A percentile compares a stretch with the other conserved stretches of the same genome.
phyloP scores from a whole-genome alignment of 2,113 vertebrate genomes.

The Ceratotherium simum region DNA sequence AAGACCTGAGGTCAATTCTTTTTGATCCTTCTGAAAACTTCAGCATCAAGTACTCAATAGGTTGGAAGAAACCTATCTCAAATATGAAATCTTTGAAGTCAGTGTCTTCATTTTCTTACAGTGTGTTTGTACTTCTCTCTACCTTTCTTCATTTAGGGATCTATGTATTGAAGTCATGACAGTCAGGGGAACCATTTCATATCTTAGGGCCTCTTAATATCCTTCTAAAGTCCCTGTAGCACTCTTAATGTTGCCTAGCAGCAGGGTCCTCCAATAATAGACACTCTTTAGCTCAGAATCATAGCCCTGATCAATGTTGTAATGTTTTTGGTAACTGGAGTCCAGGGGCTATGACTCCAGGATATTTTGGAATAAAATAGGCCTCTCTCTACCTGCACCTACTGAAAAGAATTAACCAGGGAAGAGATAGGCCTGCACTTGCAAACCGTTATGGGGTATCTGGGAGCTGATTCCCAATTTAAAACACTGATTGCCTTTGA shows the following conservation, averaged over 20 bases:
- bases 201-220: constrained; percentile 60
- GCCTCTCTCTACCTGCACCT: not conserved
- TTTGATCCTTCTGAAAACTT: not conserved
- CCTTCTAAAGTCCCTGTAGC: constrained; percentile 53
- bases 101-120: not conserved
- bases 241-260: constrained; percentile 75
- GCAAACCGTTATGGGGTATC: constrained; percentile 44
- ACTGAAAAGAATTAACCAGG: constrained; percentile 51
- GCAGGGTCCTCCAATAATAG: constrained; percentile 68
- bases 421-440: constrained; percentile 1
- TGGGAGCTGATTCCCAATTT: constrained; percentile 62
- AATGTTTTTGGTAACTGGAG: constrained; percentile 63
- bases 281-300: constrained; percentile 64
- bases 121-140: not conserved
- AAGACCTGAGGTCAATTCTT: constrained; percentile 34
- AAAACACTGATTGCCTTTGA: constrained; percentile 58
- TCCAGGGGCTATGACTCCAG: constrained; percentile 59
- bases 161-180: constrained; percentile 18
- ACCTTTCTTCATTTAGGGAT: not conserved
- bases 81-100: not conserved
- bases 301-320: constrained; percentile 58
- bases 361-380: constrained; percentile 62
- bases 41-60: not conserved
- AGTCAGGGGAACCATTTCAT: constrained; percentile 55
- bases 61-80: not conserved